Evolutionary conservation across 2,113 vertebrate genomes (phyloP).

Genomic region (Tachuris rubrigastra): DNA sequence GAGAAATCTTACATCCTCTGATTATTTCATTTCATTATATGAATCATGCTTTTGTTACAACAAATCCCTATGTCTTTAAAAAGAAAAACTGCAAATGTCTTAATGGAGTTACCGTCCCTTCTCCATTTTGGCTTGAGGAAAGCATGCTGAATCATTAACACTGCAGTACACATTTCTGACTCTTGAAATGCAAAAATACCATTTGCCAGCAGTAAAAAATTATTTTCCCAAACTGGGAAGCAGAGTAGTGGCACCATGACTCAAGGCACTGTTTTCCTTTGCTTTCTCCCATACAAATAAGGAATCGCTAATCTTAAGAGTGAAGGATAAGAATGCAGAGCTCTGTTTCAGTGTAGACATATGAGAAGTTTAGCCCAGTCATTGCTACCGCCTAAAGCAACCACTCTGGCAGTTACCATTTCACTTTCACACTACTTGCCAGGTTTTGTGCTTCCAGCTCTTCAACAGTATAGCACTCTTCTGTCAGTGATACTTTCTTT

Average conservation of each 20-base stretch:
- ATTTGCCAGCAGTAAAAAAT: not conserved
- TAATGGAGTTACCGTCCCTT: not conserved
- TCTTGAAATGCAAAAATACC: not conserved
- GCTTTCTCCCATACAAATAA: not conserved
- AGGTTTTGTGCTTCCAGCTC: not conserved
- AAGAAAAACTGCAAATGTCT: not conserved
- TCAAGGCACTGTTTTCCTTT: not conserved
- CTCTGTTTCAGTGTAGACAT: not conserved
- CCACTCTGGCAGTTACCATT: rapidly evolving
- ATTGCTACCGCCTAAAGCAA: not conserved
- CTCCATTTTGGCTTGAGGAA: not conserved
- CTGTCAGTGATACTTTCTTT: not conserved
- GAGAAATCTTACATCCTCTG: not conserved
- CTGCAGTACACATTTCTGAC: not conserved
- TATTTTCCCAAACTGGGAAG: not conserved
- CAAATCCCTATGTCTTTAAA: not conserved
- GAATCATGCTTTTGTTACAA: not conserved
- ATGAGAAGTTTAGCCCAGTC: not conserved
- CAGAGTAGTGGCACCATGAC: not conserved
- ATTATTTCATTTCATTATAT: not conserved
- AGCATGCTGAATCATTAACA: not conserved
- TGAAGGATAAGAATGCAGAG: not conserved
- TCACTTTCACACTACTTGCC: not conserved
- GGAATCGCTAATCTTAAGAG: not conserved
- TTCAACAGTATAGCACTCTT: not conserved